phyloP scores from a whole-genome alignment of 2,797 vertebrate species.

The Coluber constrictor region DNA sequence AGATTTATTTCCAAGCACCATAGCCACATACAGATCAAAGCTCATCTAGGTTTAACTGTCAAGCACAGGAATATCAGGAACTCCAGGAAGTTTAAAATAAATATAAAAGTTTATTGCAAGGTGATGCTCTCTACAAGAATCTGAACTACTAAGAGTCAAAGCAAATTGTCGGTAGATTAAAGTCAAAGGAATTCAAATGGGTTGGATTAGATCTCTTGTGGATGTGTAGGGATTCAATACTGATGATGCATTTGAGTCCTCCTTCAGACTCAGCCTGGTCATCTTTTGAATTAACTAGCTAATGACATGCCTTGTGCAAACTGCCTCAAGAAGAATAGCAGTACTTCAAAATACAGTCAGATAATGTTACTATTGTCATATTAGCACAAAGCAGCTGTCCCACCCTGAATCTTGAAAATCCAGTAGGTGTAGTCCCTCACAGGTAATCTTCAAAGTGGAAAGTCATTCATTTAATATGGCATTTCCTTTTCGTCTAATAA shows the following conservation, averaged over 20 bases:
- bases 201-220: neutral
- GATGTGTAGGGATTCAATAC: neutral
- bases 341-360: neutral
- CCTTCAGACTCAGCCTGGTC: neutral
- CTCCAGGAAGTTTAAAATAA: neutral
- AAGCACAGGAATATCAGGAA: neutral
- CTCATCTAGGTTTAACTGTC: neutral
- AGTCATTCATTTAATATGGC: constrained; percentile 1
- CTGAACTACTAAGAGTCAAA: neutral
- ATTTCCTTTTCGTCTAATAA: constrained; percentile 20
- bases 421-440: neutral
- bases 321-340: neutral
- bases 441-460: constrained; percentile 4
- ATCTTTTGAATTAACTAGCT: neutral
- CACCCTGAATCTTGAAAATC: neutral
- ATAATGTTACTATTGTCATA: neutral
- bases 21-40: neutral
- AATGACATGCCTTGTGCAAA: neutral
- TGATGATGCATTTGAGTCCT: neutral
- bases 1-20: neutral
- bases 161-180: neutral
- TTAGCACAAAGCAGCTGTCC: neutral
- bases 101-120: neutral
- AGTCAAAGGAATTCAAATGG: neutral
- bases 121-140: neutral